Base-by-base conservation (phyloP, 2,888 invertebrate species). In the Drosophila mimetica region DNA sequence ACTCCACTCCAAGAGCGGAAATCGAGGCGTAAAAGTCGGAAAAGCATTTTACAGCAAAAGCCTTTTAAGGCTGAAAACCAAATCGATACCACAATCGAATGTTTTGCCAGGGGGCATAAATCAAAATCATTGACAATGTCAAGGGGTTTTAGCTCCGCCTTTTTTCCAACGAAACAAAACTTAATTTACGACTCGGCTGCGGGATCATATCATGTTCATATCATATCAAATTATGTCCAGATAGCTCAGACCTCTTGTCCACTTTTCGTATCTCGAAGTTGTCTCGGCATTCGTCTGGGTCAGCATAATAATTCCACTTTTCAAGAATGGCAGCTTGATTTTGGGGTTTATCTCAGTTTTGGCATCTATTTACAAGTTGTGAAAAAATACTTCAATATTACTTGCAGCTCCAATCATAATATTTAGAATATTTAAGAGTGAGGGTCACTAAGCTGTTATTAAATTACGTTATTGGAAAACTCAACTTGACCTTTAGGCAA, bases 21-120 rank as follows among this genome's bases (percentile, higher is more conserved):
- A 83, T 75, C 55, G 65, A 16, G 54, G 41, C 32, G 60, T 72
- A 69, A 77, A 74, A 77, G 71, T 74, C 76, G 82, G 86, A 83
- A 78, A 86, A 83, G 61, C 74, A 51, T 51, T 53, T 46, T 54
- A 76, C 71, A 75, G 48, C 57, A 61, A 82, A 83, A 77, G 84
- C 71, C 70, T 79, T 82, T 82, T 74, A 83, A 74, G 72, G 65
- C 54, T 48, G 47, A 67, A 53, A 36, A 46, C 47, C 28, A 28
- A 55, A 47, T 51, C 46, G 69, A 69, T 70, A 67, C 71, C 63
- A 58, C 66, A 73, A 63, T 71, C 72, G 64, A 76, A 74, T 63
- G 25, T 74, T 46, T 30, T 18, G 30, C 22, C 28, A 42, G 36
- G 18, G 7, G 37, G 69, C 67, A 74, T 79, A 85, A 82, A 83